A percentile compares a stretch with the other conserved stretches of the same genome.
phyloP scores from a whole-genome alignment of 2,113 vertebrate species.

The Sisor rabdophorus region DNA sequence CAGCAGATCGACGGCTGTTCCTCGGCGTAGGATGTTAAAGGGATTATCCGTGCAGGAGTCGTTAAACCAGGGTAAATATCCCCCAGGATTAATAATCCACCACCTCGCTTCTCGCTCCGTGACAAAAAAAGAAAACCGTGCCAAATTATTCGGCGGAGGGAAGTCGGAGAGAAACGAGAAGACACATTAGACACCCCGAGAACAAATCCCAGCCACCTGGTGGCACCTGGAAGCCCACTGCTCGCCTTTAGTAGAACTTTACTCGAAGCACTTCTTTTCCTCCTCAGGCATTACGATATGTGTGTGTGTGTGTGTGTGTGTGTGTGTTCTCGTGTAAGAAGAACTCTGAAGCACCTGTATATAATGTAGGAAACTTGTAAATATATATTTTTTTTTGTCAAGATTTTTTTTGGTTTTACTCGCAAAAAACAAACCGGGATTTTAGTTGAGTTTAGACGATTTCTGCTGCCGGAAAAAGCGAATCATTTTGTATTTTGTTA shows the following conservation, averaged over 20 bases:
- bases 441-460: too few species aligned
- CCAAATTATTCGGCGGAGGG: slow-evolving; percentile 33
- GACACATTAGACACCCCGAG: background rate
- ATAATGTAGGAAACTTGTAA: slow-evolving; percentile 51
- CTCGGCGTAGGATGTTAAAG: slow-evolving; percentile 1
- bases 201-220: slow-evolving; percentile 25
- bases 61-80: background rate
- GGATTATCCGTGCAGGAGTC: slow-evolving; percentile 22
- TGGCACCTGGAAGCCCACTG: background rate
- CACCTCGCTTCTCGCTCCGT: background rate
- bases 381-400: slow-evolving; percentile 41
- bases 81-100: background rate
- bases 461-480: slow-evolving; percentile 40
- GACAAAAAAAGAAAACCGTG: slow-evolving; percentile 23
- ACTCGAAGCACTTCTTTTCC: slow-evolving; percentile 40
- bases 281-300: slow-evolving; percentile 54
- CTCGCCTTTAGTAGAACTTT: background rate
- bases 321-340: slow-evolving; percentile 26
- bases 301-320: slow-evolving; percentile 17
- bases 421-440: slow-evolving; percentile 62
- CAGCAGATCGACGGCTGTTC: slow-evolving; percentile 5
- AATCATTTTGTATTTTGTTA: slow-evolving; percentile 49
- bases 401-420: slow-evolving; percentile 48
- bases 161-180: too few species aligned
- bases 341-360: slow-evolving; percentile 45